Evolutionary conservation across 2,888 invertebrate species (phyloP), one percentile per base, ranked within the genome.

Genomic region (Melolontha melolontha): DNA sequence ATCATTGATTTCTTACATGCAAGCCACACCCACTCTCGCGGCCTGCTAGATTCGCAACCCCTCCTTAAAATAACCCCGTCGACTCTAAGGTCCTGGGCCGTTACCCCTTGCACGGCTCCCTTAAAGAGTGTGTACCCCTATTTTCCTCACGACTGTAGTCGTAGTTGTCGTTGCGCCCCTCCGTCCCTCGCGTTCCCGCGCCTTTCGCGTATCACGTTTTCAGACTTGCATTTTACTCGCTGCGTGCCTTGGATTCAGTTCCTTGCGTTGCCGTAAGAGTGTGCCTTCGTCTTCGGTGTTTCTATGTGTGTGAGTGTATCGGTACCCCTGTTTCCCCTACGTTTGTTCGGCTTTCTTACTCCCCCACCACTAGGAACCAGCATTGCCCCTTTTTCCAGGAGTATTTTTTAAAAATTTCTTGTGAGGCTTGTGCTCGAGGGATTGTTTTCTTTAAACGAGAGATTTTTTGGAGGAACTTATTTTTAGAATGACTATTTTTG

Each of bases 1-100:
- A 79, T 80, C 80, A 80, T 80, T 79, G 80, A 80, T 80, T 80
- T 80, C 80, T 80, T 80, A 80, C 78, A 75, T 78, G 76, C 14
- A 79, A 74, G 79, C 80, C 80, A 80, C 80, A 78, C 80, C 80
- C 76, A 76, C 73, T 14, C 14, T 11, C 55, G 29, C 72, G 72
- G 72, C 70, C 69, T 71, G 72, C 75, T 72, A 73, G 70, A 65
- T 71, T 70, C 69, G 70, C 73, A 71, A 75, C 76, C 77, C 77
- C 78, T 77, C 78, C 79, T 78, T 77, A 75, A 75, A 75, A 75
- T 71, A 70, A 70, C 66, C 75, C 70, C 70, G 75, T 71, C 71
- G 67, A 34, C 10, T 68, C 63, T 70, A 71, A 72, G 70, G 70
- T 73, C 68, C 64, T 10, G 11, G 55, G 27, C 39, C 42, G 68